phyloP scores from a whole-genome alignment of 1,140 invertebrate species.

The Dendrolimus kikuchii region DNA sequence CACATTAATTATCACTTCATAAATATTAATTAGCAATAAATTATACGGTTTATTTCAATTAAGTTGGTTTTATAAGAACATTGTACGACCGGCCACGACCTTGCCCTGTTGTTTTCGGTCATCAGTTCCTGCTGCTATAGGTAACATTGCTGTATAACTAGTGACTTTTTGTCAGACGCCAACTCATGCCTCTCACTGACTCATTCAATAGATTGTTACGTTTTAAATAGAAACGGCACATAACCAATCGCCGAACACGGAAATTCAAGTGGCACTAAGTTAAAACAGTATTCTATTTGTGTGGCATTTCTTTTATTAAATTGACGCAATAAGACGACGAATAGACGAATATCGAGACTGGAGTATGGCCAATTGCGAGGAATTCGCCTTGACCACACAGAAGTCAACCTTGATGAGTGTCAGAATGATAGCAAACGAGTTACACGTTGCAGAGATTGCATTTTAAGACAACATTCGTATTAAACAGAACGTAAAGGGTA shows the following conservation, averaged over 20 bases:
- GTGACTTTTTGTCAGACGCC: conserved; percentile 30
- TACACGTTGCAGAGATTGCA: not conserved
- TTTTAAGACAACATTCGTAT: not conserved
- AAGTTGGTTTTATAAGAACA: conserved; percentile 33
- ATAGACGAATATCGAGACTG: conserved; percentile 16
- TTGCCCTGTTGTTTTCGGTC: conserved; percentile 45
- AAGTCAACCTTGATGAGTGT: conserved; percentile 47
- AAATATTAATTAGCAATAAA: conserved; percentile 12
- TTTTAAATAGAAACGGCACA: conserved; percentile 45
- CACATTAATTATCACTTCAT: not conserved
- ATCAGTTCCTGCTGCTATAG: conserved; percentile 37
- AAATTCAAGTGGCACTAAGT: conserved; percentile 12
- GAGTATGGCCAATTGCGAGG: conserved; percentile 37
- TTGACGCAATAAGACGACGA: conserved; percentile 8
- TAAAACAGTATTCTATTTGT: conserved; percentile 12
- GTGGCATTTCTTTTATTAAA: conserved; percentile 12
- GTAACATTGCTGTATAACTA: conserved; percentile 15
- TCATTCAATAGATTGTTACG: conserved; percentile 38
- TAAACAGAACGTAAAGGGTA: not conserved
- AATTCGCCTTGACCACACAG: conserved; percentile 55
- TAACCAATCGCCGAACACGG: conserved; percentile 26
- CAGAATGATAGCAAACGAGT: conserved; percentile 45
- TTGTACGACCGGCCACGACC: conserved; percentile 50
- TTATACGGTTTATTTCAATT: conserved; percentile 1
- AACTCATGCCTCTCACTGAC: conserved; percentile 22